Evolutionary conservation across 2,888 invertebrate genomes (phyloP), one percentile per base, ranked within the genome.

Genomic region (Caenorhabditis wallacei): DNA sequence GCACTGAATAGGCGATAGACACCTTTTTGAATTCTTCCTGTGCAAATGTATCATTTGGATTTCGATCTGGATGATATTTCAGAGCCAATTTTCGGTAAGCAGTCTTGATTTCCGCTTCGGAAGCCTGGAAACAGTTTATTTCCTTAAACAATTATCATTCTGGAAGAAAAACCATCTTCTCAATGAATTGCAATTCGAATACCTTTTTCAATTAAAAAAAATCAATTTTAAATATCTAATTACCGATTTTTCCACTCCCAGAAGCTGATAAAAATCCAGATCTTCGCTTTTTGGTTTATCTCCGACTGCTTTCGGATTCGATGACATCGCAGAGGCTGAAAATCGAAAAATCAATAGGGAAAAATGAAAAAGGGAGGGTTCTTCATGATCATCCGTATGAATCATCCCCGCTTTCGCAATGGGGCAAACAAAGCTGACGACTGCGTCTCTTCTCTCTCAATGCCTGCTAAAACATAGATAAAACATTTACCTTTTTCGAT

Each of bases 21-120:
- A 92, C 89, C 70, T 90, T 89, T 80, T 92, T 92, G 84, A 92
- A 92, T 48, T 84, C 84, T 64, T 92, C 92, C 64, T 91, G 90
- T 3, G 92, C 92, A 71, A 91, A 83, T 48, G 87, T 80, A 48
- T 91, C 88, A 22, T 89, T 89, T 13, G 91, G 90, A 84, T 92
- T 92, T 43, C 89, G 79, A 75, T 91, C 91, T n/a, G 87, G 89
- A 68, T 90, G 89, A 54, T 87, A 90, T 69, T 89, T 88, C 30
- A 90, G 71, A 0, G 92, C 92, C 63, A 92, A 76, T 82, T 92
- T 92, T 18, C 92, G 80, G 68, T 92, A 92, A 1, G 91, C 87
- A 35, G 87, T 82, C 68, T 92, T 92, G 78, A 92, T 91, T 68
- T 92, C 91, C 7, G 90, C 85, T 51, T 92, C 92, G 7, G 87